These are phyloP conservation scores for Macrobrachium nipponense DNA, from an alignment of 1,140 invertebrate genomes.

Conservation along the genomic window DNA sequence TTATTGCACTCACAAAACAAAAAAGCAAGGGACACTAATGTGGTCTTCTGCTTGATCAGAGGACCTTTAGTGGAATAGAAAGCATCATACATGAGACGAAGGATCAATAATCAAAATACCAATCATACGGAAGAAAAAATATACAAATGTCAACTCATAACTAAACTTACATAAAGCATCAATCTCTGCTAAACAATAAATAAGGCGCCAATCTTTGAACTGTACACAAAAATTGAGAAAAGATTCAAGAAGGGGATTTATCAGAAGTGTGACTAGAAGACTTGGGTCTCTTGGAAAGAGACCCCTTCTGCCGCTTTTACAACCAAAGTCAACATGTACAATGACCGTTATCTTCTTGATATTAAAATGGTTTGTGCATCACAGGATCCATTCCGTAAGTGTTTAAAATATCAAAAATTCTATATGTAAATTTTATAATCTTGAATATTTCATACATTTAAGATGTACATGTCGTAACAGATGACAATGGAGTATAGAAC, in stretches of 20 bases:
- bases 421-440: background rate
- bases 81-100: background rate
- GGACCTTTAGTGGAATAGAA: slow-evolving; percentile 52
- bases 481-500: slow-evolving; percentile 8
- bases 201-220: background rate
- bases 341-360: background rate
- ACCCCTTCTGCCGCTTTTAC: slow-evolving; percentile 55
- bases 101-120: background rate
- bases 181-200: background rate
- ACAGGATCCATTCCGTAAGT: background rate
- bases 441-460: background rate
- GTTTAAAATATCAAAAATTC: background rate
- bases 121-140: slow-evolving; percentile 12
- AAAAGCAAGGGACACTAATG: slow-evolving; percentile 41
- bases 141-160: background rate
- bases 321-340: slow-evolving; percentile 37
- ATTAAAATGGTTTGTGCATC: background rate
- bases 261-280: slow-evolving; percentile 51
- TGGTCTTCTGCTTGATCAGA: slow-evolving; percentile 53
- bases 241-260: slow-evolving; percentile 18
- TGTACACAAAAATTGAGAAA: slow-evolving; percentile 19
- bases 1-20: slow-evolving; percentile 1
- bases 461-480: background rate
- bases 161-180: background rate
- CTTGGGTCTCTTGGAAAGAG: slow-evolving; percentile 39